Evolutionary conservation across 2,113 vertebrate species (phyloP), one percentile per base, ranked within the genome.

Genomic region (Coptodon bakossiorum): DNA sequence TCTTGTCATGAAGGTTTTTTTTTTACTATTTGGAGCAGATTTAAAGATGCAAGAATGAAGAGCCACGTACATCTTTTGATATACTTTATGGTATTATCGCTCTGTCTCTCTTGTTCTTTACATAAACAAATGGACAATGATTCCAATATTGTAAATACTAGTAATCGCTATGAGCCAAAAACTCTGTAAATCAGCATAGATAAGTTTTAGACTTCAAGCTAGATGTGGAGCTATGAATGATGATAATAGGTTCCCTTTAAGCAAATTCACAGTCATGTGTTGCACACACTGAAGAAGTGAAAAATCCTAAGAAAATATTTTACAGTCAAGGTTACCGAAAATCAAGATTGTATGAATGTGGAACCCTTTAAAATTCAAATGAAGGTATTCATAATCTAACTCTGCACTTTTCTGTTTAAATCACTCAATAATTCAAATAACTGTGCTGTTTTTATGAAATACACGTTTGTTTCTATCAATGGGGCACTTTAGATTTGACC

Each of bases 1-100:
- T 31, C 27, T 31, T 78, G 71, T 31, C 27, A 5, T 50, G 2
- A 8, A 29, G 0, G 43, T 0, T 36, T 6, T 43, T 48, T 78
- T 78, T 78, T n/a, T 0, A 78, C 27, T 78, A 19, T 31, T 78
- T n/a, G 71, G 43, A 50, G 16, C 43, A 78, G 14, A 11, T 29
- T 76, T 76, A 29, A 48, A 29, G 22, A 50, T 11, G 16, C 16
- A 19, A 50, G 24, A 10, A 31, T 50, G 43, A 48, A 0, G 24
- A 50, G 16, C 6, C 43, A 29, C 0, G 3, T 63, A 0, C 0
- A 34, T 63, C 59, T 38, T 66, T 66, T 66, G 31, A 13, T 13
- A 7, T 1, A n/a, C 31, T 66, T 66, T 38, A 38, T 38, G 10
- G 61, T 38, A 38, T 66, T 66, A 38, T 38, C 17, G 36, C 59